phyloP scores from a whole-genome alignment of 2,797 vertebrate species.

The Urocyon cinereoargenteus region DNA sequence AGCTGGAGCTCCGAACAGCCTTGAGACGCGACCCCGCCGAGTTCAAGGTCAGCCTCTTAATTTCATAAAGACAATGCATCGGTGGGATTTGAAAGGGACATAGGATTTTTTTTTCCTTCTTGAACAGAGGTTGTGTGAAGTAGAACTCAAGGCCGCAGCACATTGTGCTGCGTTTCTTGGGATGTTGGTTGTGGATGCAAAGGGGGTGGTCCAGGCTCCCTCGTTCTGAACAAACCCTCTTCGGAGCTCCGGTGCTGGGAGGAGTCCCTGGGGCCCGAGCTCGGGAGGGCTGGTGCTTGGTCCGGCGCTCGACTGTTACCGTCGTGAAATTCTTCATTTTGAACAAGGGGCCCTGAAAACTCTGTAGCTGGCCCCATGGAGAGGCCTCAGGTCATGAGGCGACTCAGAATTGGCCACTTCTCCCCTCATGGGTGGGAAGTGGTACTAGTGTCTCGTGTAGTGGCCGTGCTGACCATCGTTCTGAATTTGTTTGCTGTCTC shows the following conservation, averaged over 20 bases:
- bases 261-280: not conserved
- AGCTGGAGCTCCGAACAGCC: not conserved
- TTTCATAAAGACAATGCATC: not conserved
- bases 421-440: not conserved
- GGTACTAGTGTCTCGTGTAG: not conserved
- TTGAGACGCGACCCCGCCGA: fast-evolving
- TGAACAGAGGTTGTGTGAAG: not conserved
- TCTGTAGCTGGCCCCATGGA: not conserved
- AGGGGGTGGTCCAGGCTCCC: not conserved
- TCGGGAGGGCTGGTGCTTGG: not conserved
- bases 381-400: not conserved
- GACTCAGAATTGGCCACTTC: not conserved
- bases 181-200: not conserved
- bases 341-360: not conserved
- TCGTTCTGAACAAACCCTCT: not conserved
- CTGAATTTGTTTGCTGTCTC: not conserved
- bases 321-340: not conserved
- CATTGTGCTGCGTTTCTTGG: not conserved
- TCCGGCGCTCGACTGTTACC: not conserved
- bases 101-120: not conserved
- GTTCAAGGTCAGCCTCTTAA: not conserved
- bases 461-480: fast-evolving
- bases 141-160: no score
- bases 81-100: not conserved
- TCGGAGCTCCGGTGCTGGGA: fast-evolving